Conservation (phyloP, 2,888 invertebrate genomes). For the Amiota communis region DNA sequence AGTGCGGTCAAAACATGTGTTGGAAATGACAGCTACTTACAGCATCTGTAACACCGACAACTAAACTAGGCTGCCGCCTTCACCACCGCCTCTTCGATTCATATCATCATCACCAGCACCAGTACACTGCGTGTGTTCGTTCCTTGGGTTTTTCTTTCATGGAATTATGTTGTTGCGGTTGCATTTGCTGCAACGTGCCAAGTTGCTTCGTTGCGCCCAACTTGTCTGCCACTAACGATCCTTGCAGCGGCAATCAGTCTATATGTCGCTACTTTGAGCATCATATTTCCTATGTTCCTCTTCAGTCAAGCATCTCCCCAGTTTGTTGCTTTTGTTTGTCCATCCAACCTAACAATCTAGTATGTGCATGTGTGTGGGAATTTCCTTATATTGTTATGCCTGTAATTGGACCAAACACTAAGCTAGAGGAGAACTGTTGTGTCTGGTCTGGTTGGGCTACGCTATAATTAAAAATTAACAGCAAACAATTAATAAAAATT, state of each 20-base stretch:
- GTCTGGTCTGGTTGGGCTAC: slow-evolving; percentile 9
- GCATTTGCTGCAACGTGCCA: slow-evolving; percentile 27
- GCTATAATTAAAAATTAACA: slow-evolving; percentile 59
- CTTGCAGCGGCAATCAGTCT: slow-evolving; percentile 66
- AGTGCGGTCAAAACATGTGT: slow-evolving; percentile 74
- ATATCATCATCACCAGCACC: slow-evolving; percentile 34
- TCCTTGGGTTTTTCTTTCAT: slow-evolving; percentile 49
- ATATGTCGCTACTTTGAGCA: slow-evolving; percentile 41
- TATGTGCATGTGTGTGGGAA: slow-evolving; percentile 54
- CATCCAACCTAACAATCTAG: slow-evolving; percentile 36
- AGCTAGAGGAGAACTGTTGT: neutral
- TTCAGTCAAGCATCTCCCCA: neutral
- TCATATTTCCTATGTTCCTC: slow-evolving; percentile 55
- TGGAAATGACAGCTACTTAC: slow-evolving; percentile 72
- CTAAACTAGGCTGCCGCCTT: slow-evolving; percentile 28
- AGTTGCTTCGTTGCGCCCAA: slow-evolving; percentile 58
- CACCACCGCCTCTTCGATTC: slow-evolving; percentile 35
- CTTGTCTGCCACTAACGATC: slow-evolving; percentile 70
- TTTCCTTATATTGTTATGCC: slow-evolving; percentile 44
- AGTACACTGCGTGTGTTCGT: slow-evolving; percentile 63
- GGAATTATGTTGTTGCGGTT: slow-evolving; percentile 69
- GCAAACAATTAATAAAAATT: slow-evolving; percentile 63
- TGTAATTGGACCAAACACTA: slow-evolving; percentile 55
- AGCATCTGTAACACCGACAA: slow-evolving; percentile 65
- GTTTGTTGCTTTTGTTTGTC: neutral